Evolutionary conservation across 35 echinoderm and acorn worm genomes (phyloP).

Genomic region (Amphiura filiformis): DNA sequence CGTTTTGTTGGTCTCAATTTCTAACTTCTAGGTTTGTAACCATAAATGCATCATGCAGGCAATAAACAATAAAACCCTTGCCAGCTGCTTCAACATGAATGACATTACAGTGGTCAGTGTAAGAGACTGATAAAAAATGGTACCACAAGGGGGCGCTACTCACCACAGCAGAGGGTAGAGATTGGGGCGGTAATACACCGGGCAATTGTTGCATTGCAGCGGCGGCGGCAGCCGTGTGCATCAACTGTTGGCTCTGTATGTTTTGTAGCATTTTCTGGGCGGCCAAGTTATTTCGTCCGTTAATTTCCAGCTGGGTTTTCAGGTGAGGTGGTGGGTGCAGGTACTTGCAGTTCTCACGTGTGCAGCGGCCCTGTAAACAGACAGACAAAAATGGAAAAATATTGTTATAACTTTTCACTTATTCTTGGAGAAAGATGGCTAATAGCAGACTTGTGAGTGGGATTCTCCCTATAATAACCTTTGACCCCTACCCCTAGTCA

Average conservation of each 20-base stretch:
- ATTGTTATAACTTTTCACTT: too few relatives aligned
- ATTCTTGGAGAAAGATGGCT: too few relatives aligned
- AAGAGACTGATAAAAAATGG: background rate
- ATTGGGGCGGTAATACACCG: conserved; percentile 29
- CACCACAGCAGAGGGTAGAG: conserved; percentile 37
- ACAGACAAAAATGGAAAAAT: conserved; percentile 16
- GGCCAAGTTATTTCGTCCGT: conserved; percentile 93
- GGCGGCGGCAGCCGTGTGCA: conserved; percentile 39
- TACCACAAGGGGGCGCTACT: background rate
- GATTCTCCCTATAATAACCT: too few relatives aligned
- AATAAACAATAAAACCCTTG: background rate
- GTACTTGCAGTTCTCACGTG: conserved; percentile 98
- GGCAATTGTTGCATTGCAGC: conserved; percentile 46
- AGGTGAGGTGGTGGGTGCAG: conserved; percentile 97
- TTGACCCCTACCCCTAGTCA: too few relatives aligned
- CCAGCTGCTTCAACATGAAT: conserved; percentile 2
- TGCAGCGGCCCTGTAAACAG: conserved; percentile 86
- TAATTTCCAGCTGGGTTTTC: conserved; percentile 99
- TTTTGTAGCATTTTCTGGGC: conserved; percentile 97
- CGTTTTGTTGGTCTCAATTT: background rate
- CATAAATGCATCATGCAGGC: conserved; percentile 13
- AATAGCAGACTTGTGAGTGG: too few relatives aligned
- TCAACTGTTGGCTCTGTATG: conserved; percentile 75
- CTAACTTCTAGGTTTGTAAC: background rate
- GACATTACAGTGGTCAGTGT: background rate